Conservation (phyloP, 1,140 invertebrate genomes). For the Drosophila nigromelanica region DNA sequence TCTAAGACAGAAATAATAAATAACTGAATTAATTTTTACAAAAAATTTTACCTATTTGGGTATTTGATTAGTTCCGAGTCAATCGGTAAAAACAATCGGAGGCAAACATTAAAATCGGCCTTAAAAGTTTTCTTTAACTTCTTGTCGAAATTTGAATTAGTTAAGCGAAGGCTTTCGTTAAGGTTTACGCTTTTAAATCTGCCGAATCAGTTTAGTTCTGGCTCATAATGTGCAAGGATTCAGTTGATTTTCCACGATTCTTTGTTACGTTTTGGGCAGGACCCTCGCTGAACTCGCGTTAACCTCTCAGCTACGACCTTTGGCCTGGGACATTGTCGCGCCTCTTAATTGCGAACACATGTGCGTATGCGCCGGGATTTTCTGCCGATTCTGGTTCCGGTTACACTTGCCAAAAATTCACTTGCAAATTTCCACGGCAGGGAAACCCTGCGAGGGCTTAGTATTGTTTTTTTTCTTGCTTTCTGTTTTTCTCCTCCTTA, state of each 20-base stretch:
- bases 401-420: constrained; percentile 49
- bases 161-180: not conserved
- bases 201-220: constrained; percentile 21
- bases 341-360: constrained; percentile 53
- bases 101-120: too few species aligned
- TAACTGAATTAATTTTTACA: too few species aligned
- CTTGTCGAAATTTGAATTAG: not conserved
- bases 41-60: too few species aligned
- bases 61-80: too few species aligned
- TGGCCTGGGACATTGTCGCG: constrained; percentile 63
- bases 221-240: constrained; percentile 33
- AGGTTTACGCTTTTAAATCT: not conserved
- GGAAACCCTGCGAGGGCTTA: constrained; percentile 18
- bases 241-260: not conserved
- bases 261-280: constrained; percentile 7
- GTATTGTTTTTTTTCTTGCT: too few species aligned
- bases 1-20: too few species aligned
- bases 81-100: too few species aligned
- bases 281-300: constrained; percentile 17
- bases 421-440: constrained; percentile 45
- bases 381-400: constrained; percentile 36
- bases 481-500: too few species aligned
- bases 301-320: too few species aligned
- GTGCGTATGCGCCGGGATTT: constrained; percentile 6
- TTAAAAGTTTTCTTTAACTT: too few species aligned